Conservation (phyloP, 2,888 invertebrate species). For the Hedya salicella region DNA sequence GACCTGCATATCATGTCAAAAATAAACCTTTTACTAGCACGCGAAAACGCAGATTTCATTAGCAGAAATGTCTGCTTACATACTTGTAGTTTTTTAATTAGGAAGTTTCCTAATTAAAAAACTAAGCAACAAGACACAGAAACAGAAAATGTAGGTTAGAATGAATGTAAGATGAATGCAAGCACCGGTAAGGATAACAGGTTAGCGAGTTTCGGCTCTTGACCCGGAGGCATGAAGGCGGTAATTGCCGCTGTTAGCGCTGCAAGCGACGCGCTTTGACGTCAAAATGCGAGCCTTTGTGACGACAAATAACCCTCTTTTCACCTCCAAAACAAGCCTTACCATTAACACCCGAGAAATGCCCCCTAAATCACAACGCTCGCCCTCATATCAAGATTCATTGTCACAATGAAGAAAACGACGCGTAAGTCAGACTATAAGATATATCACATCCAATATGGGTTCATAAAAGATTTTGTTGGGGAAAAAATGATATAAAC, state of each 20-base stretch:
- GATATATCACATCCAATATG: constrained; percentile 33
- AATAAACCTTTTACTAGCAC: too few relatives aligned
- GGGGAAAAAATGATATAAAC: constrained; percentile 49
- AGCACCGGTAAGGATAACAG: constrained; percentile 36
- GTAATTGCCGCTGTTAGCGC: constrained; percentile 56
- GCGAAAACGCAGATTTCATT: background rate
- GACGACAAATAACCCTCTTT: constrained; percentile 53
- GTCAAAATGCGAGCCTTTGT: constrained; percentile 49
- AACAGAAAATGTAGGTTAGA: constrained; percentile 8
- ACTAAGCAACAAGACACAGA: background rate
- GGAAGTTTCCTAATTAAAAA: background rate
- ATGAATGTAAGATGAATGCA: constrained; percentile 14
- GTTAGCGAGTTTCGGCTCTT: constrained; percentile 39
- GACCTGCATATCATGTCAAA: too few relatives aligned
- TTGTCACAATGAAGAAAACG: constrained; percentile 13
- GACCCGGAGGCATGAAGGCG: constrained; percentile 29
- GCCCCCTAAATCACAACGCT: constrained; percentile 31
- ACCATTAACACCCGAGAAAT: constrained; percentile 39
- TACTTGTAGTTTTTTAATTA: too few relatives aligned
- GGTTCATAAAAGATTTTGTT: constrained; percentile 35
- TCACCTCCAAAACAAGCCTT: constrained; percentile 37
- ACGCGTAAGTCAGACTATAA: constrained; percentile 1
- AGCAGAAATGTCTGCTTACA: background rate
- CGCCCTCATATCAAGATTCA: constrained; percentile 24
- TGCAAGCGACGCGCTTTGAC: constrained; percentile 46